Conservation (phyloP, 1,140 invertebrate genomes). For the Conus betulinus region DNA sequence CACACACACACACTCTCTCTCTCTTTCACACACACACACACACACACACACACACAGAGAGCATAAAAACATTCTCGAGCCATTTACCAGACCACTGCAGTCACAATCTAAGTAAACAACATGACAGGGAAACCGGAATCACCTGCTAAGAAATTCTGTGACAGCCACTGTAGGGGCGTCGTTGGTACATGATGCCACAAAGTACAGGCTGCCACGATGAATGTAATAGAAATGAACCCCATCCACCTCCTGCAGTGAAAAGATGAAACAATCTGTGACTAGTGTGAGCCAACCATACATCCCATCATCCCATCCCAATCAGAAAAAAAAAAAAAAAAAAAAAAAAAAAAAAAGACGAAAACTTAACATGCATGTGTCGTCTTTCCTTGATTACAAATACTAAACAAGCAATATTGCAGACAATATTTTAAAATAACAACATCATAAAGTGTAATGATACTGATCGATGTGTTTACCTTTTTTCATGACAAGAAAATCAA, state of each 20-base stretch:
- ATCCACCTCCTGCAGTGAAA: constrained; percentile 49
- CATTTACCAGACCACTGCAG: background rate
- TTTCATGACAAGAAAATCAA: no score
- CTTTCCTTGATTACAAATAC: background rate
- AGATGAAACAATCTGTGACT: no score
- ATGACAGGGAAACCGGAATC: background rate
- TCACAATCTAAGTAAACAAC: no score
- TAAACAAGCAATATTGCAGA: background rate
- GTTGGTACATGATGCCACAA: constrained; percentile 57
- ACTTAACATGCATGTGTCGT: no score
- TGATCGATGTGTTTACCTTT: no score
- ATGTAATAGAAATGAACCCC: constrained; percentile 59
- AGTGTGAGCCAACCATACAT: no score
- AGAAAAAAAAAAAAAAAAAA: background rate
- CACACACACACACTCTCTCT: background rate
- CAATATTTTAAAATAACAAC: background rate
- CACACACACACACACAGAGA: background rate
- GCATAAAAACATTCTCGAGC: background rate
- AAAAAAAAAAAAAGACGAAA: no score
- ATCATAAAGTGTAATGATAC: no score
- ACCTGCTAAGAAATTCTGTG: constrained; percentile 68
- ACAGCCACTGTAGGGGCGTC: constrained; percentile 58
- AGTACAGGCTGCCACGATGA: constrained; percentile 58
- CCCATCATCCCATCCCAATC: no score
- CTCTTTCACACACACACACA: background rate